Evolutionary conservation across 1,140 invertebrate species (phyloP).

Genomic region (Saccostrea cuccullata): DNA sequence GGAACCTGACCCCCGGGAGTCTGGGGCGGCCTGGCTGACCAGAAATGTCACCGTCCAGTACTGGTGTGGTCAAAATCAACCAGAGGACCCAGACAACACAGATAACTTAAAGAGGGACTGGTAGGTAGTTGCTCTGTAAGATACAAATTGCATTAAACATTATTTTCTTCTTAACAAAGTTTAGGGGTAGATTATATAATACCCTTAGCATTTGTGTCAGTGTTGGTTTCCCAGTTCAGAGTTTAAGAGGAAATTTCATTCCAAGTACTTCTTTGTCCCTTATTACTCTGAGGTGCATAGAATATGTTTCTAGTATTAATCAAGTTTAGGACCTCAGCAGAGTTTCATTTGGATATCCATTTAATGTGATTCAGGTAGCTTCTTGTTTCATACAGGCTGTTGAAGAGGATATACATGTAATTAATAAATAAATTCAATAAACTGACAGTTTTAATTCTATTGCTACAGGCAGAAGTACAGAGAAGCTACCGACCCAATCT

Average conservation of each 20-base stretch:
- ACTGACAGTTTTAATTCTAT: not conserved
- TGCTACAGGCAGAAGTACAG: conserved; percentile 58
- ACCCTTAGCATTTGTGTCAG: too few species aligned
- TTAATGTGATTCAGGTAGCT: too few species aligned
- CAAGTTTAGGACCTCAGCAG: too few species aligned
- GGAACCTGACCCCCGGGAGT: conserved; percentile 3
- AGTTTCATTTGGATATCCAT: too few species aligned
- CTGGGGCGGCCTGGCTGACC: conserved; percentile 62
- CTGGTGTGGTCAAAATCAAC: conserved; percentile 57
- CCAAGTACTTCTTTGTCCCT: too few species aligned
- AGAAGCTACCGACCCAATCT: conserved; percentile 48
- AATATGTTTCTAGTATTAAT: too few species aligned
- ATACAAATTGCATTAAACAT: too few species aligned
- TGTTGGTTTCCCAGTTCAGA: too few species aligned
- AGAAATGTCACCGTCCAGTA: conserved; percentile 67
- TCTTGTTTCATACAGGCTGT: not conserved
- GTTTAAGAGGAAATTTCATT: too few species aligned
- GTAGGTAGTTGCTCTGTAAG: not conserved
- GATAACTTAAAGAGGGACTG: conserved; percentile 18
- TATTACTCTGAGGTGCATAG: too few species aligned
- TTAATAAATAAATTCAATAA: not conserved
- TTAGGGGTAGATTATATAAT: too few species aligned
- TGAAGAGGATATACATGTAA: not conserved
- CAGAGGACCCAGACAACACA: not conserved
- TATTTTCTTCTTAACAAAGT: too few species aligned